Evolutionary conservation across 2,888 invertebrate species (phyloP), one percentile per base, ranked within the genome.

Genomic region (Drosophila demipolita): DNA sequence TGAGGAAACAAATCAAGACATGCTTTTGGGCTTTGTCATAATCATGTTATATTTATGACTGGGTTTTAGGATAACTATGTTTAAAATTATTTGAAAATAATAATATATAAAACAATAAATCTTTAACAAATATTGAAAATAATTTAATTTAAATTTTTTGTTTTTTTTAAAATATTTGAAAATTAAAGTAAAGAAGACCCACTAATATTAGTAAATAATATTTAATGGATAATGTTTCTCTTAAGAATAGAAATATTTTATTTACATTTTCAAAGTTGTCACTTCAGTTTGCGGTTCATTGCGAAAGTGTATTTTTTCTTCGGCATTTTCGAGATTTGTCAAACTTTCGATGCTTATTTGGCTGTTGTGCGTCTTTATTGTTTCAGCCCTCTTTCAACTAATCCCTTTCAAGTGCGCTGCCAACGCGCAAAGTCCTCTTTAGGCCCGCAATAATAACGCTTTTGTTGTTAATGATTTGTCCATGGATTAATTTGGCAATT

Each of bases 331-430:
- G 1, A 3, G 0, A 49, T 15, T 26, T 3, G 2, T 3, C 1
- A 12, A 36, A 1, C n/a, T 42, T 42, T 38, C 4, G 55, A 63
- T 60, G 64, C 49, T 38, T 61, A 45, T 57, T 50, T 59, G 48
- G 54, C 35, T 11, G 58, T 53, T 54, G 49, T 50, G 55, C 29
- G n/a, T 23, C 55, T 50, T 58, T 68, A 57, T 73, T 66, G 63
- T 73, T 74, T 73, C 64, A 66, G 69, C 50, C 63, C 67, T 40
- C 54, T 65, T 50, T 62, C 63, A 49, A 55, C 71, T 78, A 85
- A 85, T 84, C 75, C 82, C 79, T 66, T 85, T 85, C 87, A 80
- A 87, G 83, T 80, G 82, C 53, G 68, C 66, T 66, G 65, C 66
- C 57, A 78, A 66, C 52, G 75, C 71, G 75, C 66, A 79, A 86